Evolutionary conservation across 1,140 invertebrate genomes (phyloP).

Genomic region (Trichonephila clavata): DNA sequence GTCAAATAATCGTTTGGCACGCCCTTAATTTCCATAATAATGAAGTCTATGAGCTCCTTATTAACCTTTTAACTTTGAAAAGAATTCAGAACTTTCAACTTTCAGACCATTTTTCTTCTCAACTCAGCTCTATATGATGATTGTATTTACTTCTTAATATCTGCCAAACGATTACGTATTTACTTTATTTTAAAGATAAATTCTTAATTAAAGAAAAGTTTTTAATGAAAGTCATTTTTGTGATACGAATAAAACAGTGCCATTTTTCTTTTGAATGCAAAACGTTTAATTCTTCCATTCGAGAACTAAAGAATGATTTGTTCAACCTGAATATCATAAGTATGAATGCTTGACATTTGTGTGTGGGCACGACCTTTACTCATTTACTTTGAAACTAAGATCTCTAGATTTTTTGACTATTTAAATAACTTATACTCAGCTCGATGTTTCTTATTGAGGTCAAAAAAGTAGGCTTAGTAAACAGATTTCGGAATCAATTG

Average conservation of each 20-base stretch:
- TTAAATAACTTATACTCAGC: not conserved
- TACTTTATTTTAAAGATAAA: too few relatives aligned
- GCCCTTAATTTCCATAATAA: slow-evolving; percentile 32
- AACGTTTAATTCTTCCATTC: too few relatives aligned
- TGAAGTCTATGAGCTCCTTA: not conserved
- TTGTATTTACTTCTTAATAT: too few relatives aligned
- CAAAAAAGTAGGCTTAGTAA: not conserved
- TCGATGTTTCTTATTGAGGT: not conserved
- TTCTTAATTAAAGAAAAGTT: too few relatives aligned
- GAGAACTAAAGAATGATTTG: not conserved
- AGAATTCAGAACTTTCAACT: not conserved
- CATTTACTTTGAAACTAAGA: not conserved
- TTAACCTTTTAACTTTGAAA: not conserved
- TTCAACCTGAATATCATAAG: not conserved
- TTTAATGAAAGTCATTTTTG: too few relatives aligned
- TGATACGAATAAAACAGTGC: too few relatives aligned
- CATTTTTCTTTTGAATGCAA: too few relatives aligned
- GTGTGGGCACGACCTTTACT: not conserved
- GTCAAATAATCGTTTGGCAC: not conserved
- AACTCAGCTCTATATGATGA: not conserved
- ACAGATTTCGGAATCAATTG: not conserved
- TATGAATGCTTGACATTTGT: not conserved
- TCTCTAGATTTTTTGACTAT: not conserved
- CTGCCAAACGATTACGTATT: too few relatives aligned
- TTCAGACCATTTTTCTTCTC: not conserved